Base-by-base conservation (phyloP, 2,113 vertebrate genomes). In the Mustela lutreola region DNA sequence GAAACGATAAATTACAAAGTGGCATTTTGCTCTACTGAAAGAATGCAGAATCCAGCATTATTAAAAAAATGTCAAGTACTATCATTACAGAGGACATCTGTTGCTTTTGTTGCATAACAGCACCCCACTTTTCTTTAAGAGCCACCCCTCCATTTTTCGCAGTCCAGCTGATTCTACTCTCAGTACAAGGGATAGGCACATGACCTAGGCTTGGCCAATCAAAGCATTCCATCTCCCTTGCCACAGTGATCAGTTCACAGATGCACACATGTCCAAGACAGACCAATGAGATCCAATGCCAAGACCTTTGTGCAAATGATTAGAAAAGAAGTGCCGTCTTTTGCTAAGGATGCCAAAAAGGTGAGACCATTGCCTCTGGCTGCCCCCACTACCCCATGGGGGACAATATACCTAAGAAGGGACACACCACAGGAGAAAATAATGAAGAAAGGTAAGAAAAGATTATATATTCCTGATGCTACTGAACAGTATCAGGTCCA, bases 1-100 rank as follows among this genome's bases (percentile, higher is more conserved):
- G 56, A 80, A 94, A 73, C 10, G 93, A 89, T 93, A 89, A 86
- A 82, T 80, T 94, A 31, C 56, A 71, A 75, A 96, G 76, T 78
- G 36, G 45, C 39, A 81, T 87, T 95, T 2, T 92, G 62, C 24
- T 94, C 65, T 75, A 56, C 45, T 56, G 62, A 83, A 84, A 89
- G 83, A 84, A 78, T 71, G 22, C 28, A 88, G 76, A 91, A 93
- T 26, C 15, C 28, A 91, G 36, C 31, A 95, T 86, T 48, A 82
- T 58, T 87, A 26, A 70, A 92, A 95, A 92, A 95, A 81, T 81
- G 85, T 67, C 95, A 95, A 39, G n/a, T 63, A 42, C 21, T 42
- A 76, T 26, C 48, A 87, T 48, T 56, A 92, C 60, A 92, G 48
- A 88, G 16, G 26, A 85, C 12, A 78, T 21, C 36, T 81, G 85